Base-by-base conservation (phyloP, 2,113 vertebrate genomes). In the Colinus virginianus region DNA sequence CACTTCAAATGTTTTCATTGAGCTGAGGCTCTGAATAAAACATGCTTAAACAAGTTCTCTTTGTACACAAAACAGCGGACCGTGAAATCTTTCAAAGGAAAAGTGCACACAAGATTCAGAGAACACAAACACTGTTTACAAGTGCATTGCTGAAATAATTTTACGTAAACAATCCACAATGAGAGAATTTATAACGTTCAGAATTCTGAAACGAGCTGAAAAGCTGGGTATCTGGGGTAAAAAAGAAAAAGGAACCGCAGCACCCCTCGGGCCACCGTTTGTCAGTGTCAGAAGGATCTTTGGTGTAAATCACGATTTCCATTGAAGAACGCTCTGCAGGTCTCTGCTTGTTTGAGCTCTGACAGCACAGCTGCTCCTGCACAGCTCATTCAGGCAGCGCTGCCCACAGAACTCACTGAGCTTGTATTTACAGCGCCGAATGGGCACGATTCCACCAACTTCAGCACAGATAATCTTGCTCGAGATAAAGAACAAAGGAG, bases 261-360 rank as follows among this genome's bases (percentile, higher is more conserved):
- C 51, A 78, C 40, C 36, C 84, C 80, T 62, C 78, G 58, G 93
- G 1, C 3, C 58, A 86, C 21, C 81, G 88, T 68, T 26, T 84
- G 19, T 32, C 71, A 15, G 26, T 7, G 61, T 49, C 84, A 56
- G 80, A 90, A 66, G 36, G 45, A 70, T n/a, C 74, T 89, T 43
- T 79, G 34, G 72, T 63, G 34, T 74, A 95, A 90, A 32, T 11
- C 58, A 34, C 9, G 20, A 61, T 78, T n/a, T 76, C 7, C 43
- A 42, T 93, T 84, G 81, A 46, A 0, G 0, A 90, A 46, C 36
- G 34, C 72, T 84, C 72, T 90, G 90, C 94, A 94, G 62, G 88
- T 94, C 78, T 75, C 62, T 87, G 84, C 90, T 96, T 88, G 90
- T 87, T 95, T 88, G 79, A 75, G 88, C 80, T 84, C 43, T 72